Evolutionary conservation across 1,140 invertebrate species (phyloP).

Genomic region (Lysiphlebus fabarum): DNA sequence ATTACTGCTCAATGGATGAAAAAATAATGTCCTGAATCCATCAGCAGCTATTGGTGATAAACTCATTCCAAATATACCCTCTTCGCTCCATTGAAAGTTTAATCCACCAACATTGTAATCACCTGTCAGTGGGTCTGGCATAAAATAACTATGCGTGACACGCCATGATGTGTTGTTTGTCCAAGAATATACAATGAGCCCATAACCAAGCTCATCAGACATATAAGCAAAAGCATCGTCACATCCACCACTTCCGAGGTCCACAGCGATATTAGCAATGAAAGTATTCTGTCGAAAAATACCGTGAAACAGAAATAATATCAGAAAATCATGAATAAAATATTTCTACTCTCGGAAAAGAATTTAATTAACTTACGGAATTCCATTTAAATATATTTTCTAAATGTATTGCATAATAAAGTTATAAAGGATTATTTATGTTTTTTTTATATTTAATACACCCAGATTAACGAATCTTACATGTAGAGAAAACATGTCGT

Average conservation of each 20-base stretch:
- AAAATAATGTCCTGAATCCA: slow-evolving; percentile 69
- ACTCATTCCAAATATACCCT: slow-evolving; percentile 78
- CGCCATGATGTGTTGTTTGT: slow-evolving; percentile 73
- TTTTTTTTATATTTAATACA: too few relatives aligned
- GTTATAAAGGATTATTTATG: too few relatives aligned
- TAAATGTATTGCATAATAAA: too few relatives aligned
- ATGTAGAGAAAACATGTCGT: too few relatives aligned
- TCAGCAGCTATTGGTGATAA: slow-evolving; percentile 63
- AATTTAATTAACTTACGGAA: too few relatives aligned
- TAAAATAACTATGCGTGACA: slow-evolving; percentile 71
- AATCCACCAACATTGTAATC: slow-evolving; percentile 75
- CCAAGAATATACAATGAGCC: slow-evolving; percentile 75
- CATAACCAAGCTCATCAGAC: slow-evolving; percentile 78
- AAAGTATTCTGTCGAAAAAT: slow-evolving; percentile 60
- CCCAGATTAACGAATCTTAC: too few relatives aligned
- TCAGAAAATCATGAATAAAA: background rate
- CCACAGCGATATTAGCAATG: slow-evolving; percentile 78
- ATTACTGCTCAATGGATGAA: slow-evolving; percentile 73
- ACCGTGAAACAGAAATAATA: background rate
- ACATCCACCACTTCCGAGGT: slow-evolving; percentile 67
- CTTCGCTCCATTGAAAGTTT: slow-evolving; percentile 78
- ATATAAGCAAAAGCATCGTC: slow-evolving; percentile 77
- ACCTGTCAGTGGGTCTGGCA: slow-evolving; percentile 73
- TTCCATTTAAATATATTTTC: too few relatives aligned
- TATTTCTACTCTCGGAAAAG: too few relatives aligned